phyloP scores from a whole-genome alignment of 2,888 invertebrate species.

The Calameuta filiformis region DNA sequence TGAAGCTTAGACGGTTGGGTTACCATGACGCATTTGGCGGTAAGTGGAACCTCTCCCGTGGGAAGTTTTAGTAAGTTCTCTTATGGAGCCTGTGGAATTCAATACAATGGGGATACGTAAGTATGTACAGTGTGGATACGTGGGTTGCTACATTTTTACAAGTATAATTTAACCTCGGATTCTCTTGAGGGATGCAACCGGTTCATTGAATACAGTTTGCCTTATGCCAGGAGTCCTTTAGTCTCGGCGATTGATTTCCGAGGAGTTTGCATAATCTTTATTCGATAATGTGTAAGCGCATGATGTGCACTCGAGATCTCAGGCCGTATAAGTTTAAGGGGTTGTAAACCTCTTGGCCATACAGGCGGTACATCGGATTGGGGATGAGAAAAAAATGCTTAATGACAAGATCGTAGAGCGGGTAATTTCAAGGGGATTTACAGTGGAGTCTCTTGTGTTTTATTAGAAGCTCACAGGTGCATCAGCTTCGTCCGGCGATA shows the following conservation, averaged over 20 bases:
- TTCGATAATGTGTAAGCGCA: slow-evolving; percentile 49
- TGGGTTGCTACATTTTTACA: background rate
- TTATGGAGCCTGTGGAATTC: background rate
- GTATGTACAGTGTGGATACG: background rate
- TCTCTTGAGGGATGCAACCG: background rate
- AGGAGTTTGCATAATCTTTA: slow-evolving; percentile 47
- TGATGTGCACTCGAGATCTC: slow-evolving; percentile 27
- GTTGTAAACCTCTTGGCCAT: slow-evolving; percentile 18
- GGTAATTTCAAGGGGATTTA: slow-evolving; percentile 19
- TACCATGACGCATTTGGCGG: background rate
- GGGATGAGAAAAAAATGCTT: slow-evolving; percentile 20
- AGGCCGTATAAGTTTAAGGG: slow-evolving; percentile 36
- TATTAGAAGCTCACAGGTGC: slow-evolving; percentile 12
- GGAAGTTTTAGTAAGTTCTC: background rate
- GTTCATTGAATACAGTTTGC: background rate
- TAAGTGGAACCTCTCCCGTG: background rate
- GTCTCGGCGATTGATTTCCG: background rate
- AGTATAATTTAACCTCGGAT: background rate
- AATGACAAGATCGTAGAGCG: slow-evolving; percentile 31
- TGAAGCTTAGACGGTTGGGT: background rate
- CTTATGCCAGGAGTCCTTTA: background rate
- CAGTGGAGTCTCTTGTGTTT: slow-evolving; percentile 27
- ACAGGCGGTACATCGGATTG: slow-evolving; percentile 16
- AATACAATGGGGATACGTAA: background rate
- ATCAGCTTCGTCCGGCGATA: background rate